Conservation (phyloP, 1,140 invertebrate genomes). For the Scylla paramamosain region DNA sequence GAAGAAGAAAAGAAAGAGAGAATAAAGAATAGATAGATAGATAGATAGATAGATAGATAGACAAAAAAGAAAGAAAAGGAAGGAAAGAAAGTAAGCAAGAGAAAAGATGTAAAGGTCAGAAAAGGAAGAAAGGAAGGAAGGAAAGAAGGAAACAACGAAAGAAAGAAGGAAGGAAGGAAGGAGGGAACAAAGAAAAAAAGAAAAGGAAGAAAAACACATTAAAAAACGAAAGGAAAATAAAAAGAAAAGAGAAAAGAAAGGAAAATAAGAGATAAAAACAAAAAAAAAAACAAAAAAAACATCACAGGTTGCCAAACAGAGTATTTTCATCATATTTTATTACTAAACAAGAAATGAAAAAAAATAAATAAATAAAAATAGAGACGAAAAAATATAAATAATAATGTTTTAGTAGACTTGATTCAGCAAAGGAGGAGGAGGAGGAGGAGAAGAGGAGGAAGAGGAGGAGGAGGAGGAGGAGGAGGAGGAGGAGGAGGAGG, state of each 20-base stretch:
- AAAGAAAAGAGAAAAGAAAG: no score
- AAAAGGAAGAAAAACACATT: background rate
- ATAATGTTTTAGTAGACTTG: no score
- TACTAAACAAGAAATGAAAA: slow-evolving; percentile 35
- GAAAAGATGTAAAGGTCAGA: no score
- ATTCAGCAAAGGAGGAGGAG: no score
- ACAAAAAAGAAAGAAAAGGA: no score
- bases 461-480: background rate
- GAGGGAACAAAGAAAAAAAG: background rate
- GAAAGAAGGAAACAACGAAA: background rate
- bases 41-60: background rate
- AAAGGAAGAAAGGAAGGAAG: background rate
- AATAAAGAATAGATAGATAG: background rate
- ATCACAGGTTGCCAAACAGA: slow-evolving; percentile 22
- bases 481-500: background rate
- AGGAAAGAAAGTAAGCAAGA: no score
- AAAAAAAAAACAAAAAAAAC: slow-evolving; percentile 1
- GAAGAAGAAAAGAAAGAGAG: background rate
- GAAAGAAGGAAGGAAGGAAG: background rate
- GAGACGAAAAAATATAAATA: background rate
- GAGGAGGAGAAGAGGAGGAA: background rate
- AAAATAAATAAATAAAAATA: background rate
- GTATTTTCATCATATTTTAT: background rate
- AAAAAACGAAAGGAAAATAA: background rate
- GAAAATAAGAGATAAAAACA: background rate